Conservation (phyloP, 2,888 invertebrate genomes). For the Trichopoda pennipes region DNA sequence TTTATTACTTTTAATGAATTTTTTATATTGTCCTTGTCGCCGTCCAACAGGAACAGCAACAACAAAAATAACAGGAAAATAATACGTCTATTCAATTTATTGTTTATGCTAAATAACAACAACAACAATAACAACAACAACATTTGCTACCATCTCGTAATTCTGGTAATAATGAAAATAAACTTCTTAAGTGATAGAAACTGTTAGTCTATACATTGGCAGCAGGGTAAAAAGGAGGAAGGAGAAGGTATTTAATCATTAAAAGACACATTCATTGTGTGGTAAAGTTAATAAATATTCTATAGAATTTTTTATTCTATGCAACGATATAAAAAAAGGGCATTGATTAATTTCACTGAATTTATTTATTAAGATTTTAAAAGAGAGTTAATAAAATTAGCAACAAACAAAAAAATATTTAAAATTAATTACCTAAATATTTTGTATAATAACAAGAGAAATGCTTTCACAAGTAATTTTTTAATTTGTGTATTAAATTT, state of each 20-base stretch:
- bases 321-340: slow-evolving; percentile 13
- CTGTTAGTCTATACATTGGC: not conserved
- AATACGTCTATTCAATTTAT: slow-evolving; percentile 67
- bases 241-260: slow-evolving; percentile 59
- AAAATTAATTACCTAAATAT: not conserved
- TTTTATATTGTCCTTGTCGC: slow-evolving; percentile 76
- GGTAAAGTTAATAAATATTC: slow-evolving; percentile 65
- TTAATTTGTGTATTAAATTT: no score
- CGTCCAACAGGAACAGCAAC: slow-evolving; percentile 7
- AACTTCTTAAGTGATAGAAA: slow-evolving; percentile 57
- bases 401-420: not conserved
- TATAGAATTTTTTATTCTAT: slow-evolving; percentile 40
- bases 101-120: slow-evolving; percentile 62
- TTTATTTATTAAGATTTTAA: slow-evolving; percentile 34
- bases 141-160: slow-evolving; percentile 37
- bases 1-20: slow-evolving; percentile 81
- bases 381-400: not conserved
- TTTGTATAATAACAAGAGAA: not conserved
- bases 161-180: slow-evolving; percentile 57
- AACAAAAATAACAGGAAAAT: slow-evolving; percentile 32
- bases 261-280: slow-evolving; percentile 59
- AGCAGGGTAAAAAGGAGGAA: not conserved
- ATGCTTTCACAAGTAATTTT: no score
- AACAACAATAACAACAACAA: slow-evolving; percentile 28
- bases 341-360: slow-evolving; percentile 62